phyloP scores from a whole-genome alignment of 2,113 vertebrate species.

The Aspiorhynchus laticeps region DNA sequence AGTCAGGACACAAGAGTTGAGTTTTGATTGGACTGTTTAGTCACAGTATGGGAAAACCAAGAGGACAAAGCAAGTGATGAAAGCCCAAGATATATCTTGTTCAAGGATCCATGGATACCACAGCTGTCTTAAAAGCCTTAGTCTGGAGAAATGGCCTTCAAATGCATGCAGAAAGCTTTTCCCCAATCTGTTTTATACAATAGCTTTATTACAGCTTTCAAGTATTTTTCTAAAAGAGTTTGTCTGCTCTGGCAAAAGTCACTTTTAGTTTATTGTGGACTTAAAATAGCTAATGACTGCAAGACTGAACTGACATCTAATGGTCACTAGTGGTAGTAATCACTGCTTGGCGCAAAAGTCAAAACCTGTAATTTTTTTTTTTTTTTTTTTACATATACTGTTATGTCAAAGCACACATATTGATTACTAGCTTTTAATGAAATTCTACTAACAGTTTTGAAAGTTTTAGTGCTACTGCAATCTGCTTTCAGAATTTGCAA shows the following conservation, averaged over 20 bases:
- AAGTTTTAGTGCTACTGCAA: constrained; percentile 14
- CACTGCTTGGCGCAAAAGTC: constrained; percentile 58
- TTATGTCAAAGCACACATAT: constrained; percentile 11
- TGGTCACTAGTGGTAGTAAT: constrained; percentile 62
- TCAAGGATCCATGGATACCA: constrained; percentile 57
- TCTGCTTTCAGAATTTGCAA: constrained; percentile 21
- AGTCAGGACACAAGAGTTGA: not conserved
- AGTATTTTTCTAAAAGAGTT: constrained; percentile 77
- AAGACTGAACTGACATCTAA: constrained; percentile 63
- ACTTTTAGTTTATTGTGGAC: constrained; percentile 60
- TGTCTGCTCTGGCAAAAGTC: constrained; percentile 53
- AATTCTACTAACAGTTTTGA: constrained; percentile 46
- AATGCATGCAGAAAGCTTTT: constrained; percentile 89
- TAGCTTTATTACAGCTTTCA: constrained; percentile 79
- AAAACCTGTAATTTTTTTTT: not conserved
- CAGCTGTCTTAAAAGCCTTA: constrained; percentile 83
- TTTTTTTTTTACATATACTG: not conserved
- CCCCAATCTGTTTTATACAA: constrained; percentile 75
- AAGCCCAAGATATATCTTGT: constrained; percentile 66
- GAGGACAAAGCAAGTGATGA: constrained; percentile 40
- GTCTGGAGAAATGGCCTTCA: constrained; percentile 85
- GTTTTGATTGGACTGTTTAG: constrained; percentile 38
- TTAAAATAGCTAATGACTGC: constrained; percentile 52
- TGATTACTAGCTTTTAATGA: constrained; percentile 16
- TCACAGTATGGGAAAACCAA: not conserved